Percentiles rank a stretch among this genome's conserved stretches.
Evolutionary conservation across 2,113 vertebrate species (phyloP).

Genomic region (Trogon surrucura): DNA sequence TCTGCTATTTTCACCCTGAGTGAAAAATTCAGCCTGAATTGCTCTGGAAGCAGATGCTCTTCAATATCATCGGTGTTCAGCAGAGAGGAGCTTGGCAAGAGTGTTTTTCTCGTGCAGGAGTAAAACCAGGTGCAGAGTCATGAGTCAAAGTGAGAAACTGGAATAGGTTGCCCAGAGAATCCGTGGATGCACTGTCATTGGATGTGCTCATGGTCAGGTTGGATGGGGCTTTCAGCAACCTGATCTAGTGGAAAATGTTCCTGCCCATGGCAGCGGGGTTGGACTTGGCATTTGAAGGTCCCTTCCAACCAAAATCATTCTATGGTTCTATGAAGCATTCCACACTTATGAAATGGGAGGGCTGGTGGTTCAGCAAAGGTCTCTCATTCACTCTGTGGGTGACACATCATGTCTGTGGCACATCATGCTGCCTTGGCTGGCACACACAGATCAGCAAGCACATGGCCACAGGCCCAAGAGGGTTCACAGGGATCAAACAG

Average conservation of each 20-base stretch:
- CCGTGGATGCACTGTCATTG: not conserved
- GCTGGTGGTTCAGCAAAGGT: not conserved
- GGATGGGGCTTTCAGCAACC: not conserved
- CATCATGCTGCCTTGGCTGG: not conserved
- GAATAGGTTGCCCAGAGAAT: not conserved
- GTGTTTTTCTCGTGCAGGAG: not conserved
- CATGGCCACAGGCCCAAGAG: not conserved
- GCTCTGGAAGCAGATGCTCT: not conserved
- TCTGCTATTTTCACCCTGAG: not conserved
- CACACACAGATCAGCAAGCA: not conserved
- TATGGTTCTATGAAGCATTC: not conserved
- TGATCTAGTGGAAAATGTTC: not conserved
- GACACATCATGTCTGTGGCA: no score
- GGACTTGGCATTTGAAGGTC: no score
- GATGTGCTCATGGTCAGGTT: not conserved
- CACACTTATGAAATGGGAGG: not conserved
- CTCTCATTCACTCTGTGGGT: not conserved
- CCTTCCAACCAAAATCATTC: not conserved
- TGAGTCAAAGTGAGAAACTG: not conserved
- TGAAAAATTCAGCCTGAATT: not conserved
- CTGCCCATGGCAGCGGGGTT: not conserved
- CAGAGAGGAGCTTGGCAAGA: not conserved
- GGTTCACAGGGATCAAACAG: not conserved
- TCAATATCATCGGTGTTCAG: accelerated
- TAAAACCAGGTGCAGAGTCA: not conserved